Conservation (phyloP, 2,113 vertebrate species). For the Lonchura striata region DNA sequence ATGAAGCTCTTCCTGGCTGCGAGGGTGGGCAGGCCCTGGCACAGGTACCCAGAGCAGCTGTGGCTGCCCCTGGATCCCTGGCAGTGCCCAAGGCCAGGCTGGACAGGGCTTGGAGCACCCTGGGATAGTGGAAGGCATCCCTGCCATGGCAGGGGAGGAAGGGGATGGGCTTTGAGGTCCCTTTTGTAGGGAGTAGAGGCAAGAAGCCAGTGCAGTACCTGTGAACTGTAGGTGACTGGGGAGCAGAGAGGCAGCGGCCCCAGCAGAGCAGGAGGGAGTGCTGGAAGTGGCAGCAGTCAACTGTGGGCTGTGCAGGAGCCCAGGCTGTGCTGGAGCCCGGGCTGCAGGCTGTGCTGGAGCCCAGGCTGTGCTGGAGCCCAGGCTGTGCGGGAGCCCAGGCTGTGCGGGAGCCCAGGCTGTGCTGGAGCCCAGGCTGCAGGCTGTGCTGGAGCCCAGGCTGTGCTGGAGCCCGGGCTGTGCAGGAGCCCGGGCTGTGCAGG, state of each 20-base stretch:
- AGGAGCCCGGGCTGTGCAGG: too few relatives aligned
- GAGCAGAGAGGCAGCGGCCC: not conserved
- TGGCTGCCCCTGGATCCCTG: not conserved
- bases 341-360: too few relatives aligned
- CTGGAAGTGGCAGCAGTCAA: not conserved
- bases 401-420: too few relatives aligned
- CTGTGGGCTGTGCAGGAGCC: too few relatives aligned
- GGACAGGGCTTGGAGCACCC: not conserved
- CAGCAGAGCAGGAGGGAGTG: rapidly evolving
- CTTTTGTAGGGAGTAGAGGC: not conserved
- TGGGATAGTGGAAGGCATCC: rapidly evolving
- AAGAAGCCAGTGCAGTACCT: rapidly evolving
- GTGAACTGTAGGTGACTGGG: rapidly evolving
- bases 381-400: too few relatives aligned
- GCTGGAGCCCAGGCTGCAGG: too few relatives aligned
- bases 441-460: too few relatives aligned
- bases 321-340: too few relatives aligned
- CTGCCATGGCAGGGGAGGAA: not conserved
- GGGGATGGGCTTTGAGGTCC: not conserved
- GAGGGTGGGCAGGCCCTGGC: not conserved
- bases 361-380: too few relatives aligned
- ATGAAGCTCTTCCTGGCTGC: rapidly evolving
- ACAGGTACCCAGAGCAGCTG: not conserved
- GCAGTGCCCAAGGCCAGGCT: rapidly evolving
- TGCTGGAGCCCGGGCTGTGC: too few relatives aligned